Conservation (phyloP, 1,140 invertebrate species). For the Pachyrhynchus sulphureomaculatus region DNA sequence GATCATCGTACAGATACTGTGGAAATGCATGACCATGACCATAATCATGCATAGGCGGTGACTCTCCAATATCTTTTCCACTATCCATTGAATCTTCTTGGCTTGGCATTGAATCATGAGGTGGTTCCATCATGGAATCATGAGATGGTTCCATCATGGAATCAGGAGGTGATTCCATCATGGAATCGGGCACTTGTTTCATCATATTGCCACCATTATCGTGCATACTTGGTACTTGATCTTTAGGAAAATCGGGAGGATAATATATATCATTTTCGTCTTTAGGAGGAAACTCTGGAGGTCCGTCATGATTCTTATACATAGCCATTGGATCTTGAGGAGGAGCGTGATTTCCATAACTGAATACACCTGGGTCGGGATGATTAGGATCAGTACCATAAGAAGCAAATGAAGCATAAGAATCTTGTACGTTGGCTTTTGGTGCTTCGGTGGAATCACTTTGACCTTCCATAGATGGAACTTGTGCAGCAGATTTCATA, state of each 20-base stretch:
- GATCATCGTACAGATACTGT: slow-evolving; percentile 31
- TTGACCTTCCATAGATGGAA: neutral
- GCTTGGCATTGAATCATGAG: neutral
- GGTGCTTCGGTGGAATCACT: neutral
- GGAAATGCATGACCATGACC: slow-evolving; percentile 29
- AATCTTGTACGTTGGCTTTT: slow-evolving; percentile 19
- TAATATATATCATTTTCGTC: slow-evolving; percentile 33
- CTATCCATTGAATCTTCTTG: slow-evolving; percentile 8
- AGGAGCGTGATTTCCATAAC: slow-evolving; percentile 31
- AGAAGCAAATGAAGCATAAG: slow-evolving; percentile 32
- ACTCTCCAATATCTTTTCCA: neutral
- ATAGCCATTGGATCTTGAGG: slow-evolving; percentile 30
- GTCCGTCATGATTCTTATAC: slow-evolving; percentile 8
- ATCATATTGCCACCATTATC: neutral
- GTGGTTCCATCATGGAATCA: slow-evolving; percentile 8
- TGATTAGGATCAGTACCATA: slow-evolving; percentile 4
- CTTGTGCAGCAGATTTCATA: neutral
- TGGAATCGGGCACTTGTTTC: neutral
- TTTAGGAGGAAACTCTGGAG: slow-evolving; percentile 23
- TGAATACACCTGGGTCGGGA: slow-evolving; percentile 4
- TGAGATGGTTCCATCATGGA: slow-evolving; percentile 4
- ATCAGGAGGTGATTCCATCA: slow-evolving; percentile 3
- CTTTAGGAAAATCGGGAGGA: slow-evolving; percentile 32
- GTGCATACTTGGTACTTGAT: neutral
- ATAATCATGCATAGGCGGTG: slow-evolving; percentile 23